These are phyloP conservation scores for Athene cunicularia DNA, from an alignment of 2,113 vertebrate genomes.

Conservation along the genomic window DNA sequence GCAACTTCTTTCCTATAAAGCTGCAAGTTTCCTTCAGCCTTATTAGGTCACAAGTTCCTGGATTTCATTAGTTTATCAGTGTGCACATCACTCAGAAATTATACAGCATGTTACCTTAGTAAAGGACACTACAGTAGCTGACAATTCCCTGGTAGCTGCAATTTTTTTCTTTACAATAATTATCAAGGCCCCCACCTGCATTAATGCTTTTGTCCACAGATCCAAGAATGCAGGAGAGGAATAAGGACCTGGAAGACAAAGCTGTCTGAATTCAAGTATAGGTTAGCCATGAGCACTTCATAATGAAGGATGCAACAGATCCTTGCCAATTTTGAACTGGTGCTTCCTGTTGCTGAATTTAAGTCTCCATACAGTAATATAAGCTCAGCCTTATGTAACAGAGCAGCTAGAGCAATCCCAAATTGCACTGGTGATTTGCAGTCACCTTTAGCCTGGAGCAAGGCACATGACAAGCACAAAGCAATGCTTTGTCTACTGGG, in stretches of 20 bases:
- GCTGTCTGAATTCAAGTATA: background rate
- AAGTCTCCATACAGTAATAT: background rate
- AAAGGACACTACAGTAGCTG: background rate
- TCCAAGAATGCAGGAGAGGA: background rate
- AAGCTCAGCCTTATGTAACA: background rate
- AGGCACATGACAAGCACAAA: constrained; percentile 6
- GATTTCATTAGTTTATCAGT: background rate
- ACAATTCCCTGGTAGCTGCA: background rate
- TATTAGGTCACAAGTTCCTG: background rate
- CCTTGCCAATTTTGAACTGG: background rate
- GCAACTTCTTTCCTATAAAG: background rate
- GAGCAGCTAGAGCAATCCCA: background rate
- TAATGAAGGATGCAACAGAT: background rate
- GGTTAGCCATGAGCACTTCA: background rate
- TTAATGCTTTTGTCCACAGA: background rate
- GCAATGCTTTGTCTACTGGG: background rate
- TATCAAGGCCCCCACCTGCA: background rate
- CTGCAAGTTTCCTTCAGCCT: background rate
- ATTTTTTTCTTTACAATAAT: background rate
- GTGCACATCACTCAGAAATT: background rate
- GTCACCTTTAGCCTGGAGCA: background rate
- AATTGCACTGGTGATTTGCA: background rate
- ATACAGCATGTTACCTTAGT: background rate
- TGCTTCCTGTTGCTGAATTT: background rate
- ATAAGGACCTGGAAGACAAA: background rate